Evolutionary conservation across 2,113 vertebrate genomes (phyloP), one percentile per base, ranked within the genome.

Genomic region (Agapornis roseicollis): DNA sequence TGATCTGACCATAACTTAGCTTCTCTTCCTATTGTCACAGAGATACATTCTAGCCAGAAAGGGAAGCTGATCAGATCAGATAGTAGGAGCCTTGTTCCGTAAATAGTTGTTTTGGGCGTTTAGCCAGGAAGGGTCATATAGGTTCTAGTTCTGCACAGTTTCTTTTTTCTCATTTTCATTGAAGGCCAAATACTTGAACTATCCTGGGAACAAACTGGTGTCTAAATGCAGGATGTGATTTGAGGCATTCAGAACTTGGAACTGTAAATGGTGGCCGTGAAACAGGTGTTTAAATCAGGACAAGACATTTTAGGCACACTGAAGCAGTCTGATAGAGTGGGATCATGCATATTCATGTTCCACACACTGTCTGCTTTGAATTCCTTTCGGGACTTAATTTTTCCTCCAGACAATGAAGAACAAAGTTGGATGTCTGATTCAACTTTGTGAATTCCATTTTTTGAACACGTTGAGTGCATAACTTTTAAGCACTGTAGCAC

Each of bases 1-100:
- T 84, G 86, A 89, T 87, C 56, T 84, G 89, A 77, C 89, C 91
- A 83, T 56, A 49, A 52, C 64, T 96, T 92, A 88, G 35, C 37
- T 92, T 78, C 55, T 60, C 60, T 83, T 93, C 11, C 60, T 93
- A 28, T 92, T 94, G 71, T 87, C 89, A 64, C 39, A 50, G 73
- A 74, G 84, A 55, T 55, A 25, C 46, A 68, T 53, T 87, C 49
- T 55, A 89, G 16, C 46, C 65, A 74, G 84, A 64, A 89, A 81
- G 50, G n/a, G 65, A 91, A 89, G 47, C 22, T 7, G 42, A 83
- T 94, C 80, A 89, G 23, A 74, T 2, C 25, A 71, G 77, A 91
- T 20, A 78, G 72, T 13, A 83, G 60, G 41, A 78, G 69, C 56
- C 61, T 89, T 86, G 72, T 61, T 65, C 64, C 74, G 77, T 90